Conservation (phyloP, 2,888 invertebrate genomes). For the Platerodrilus igneus region DNA sequence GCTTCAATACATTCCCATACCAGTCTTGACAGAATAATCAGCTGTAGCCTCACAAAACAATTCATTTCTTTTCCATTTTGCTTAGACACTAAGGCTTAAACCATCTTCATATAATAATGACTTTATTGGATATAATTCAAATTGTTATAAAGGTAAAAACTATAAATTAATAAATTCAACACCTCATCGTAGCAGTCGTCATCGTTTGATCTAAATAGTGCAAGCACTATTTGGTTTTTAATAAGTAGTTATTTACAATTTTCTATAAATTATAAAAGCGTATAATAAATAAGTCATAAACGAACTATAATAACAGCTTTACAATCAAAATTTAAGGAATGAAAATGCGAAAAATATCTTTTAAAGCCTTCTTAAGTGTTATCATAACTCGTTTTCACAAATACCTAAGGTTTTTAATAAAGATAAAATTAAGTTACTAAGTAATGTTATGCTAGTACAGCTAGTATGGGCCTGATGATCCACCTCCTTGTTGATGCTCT, state of each 20-base stretch:
- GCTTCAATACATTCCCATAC: too few species aligned
- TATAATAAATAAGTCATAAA: conserved; percentile 1
- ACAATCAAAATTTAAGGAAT: background rate
- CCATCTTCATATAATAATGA: too few species aligned
- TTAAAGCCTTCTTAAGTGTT: conserved; percentile 4
- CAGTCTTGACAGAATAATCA: too few species aligned
- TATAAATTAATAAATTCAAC: too few species aligned
- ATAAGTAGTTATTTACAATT: conserved; percentile 13
- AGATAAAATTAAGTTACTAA: conserved; percentile 17
- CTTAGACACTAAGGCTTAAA: too few species aligned
- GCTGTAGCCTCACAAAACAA: too few species aligned
- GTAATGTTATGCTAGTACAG: conserved; percentile 22
- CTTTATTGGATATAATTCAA: too few species aligned
- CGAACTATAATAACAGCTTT: background rate
- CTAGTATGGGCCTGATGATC: conserved; percentile 29
- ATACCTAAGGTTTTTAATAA: conserved; percentile 6
- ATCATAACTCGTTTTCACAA: conserved; percentile 1
- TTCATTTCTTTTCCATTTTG: too few species aligned
- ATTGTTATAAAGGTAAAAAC: too few species aligned
- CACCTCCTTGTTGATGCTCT: conserved; percentile 2
- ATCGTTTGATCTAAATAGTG: too few species aligned
- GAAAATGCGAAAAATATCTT: conserved; percentile 3
- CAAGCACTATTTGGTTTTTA: too few species aligned
- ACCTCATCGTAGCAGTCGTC: too few species aligned
- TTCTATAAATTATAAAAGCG: background rate